Evolutionary conservation across 2,113 vertebrate species (phyloP).

Genomic region (Xiphophorus hellerii): DNA sequence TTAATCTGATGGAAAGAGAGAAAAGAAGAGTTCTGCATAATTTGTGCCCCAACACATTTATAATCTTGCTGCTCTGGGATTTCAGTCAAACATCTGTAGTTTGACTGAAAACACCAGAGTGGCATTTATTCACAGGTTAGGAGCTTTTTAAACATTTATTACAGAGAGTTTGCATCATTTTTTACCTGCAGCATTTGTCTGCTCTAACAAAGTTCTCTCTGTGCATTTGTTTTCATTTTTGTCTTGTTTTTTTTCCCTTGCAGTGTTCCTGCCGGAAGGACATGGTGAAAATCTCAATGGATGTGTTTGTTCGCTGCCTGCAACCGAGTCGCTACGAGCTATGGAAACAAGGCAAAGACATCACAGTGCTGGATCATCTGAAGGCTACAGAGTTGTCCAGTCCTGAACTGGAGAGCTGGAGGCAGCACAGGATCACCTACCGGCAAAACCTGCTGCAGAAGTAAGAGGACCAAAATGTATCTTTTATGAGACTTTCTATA

Average conservation of each 20-base stretch:
- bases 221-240: background rate
- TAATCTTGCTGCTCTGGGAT: conserved; percentile 5
- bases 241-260: background rate
- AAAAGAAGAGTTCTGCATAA: background rate
- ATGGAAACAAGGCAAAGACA: conserved; percentile 96
- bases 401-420: conserved; percentile 90
- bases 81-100: conserved; percentile 7
- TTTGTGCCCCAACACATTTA: background rate
- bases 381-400: conserved; percentile 87
- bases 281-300: conserved; percentile 99
- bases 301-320: conserved; percentile 93
- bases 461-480: conserved; percentile 64
- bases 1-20: background rate
- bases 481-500: too few species aligned
- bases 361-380: conserved; percentile 87
- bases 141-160: background rate
- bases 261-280: conserved; percentile 97
- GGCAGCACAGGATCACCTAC: conserved; percentile 81
- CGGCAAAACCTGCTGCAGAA: conserved; percentile 87
- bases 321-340: conserved; percentile 93
- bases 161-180: background rate
- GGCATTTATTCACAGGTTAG: background rate
- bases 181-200: background rate
- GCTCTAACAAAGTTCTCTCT: background rate
- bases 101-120: background rate